A percentile compares a stretch with the other conserved stretches of the same genome.
These are phyloP conservation scores for Linhomoeus sp. DNA, from an alignment of 2,888 invertebrate species.

Conservation along the genomic window DNA sequence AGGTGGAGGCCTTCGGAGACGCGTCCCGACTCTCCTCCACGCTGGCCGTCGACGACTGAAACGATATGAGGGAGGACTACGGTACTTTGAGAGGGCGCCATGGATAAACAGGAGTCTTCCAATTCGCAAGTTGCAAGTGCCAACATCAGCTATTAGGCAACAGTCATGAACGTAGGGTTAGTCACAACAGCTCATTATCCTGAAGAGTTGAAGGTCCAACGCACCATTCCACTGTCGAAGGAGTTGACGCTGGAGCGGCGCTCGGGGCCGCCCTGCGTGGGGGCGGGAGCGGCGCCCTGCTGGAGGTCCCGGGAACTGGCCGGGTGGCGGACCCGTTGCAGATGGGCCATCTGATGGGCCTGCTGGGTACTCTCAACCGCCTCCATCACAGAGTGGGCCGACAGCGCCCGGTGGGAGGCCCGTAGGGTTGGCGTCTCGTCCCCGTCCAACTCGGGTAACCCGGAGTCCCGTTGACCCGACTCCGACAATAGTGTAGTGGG, in stretches of 20 bases:
- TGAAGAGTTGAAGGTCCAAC: constrained; percentile 9
- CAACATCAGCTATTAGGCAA: too few relatives aligned
- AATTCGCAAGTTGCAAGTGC: not conserved
- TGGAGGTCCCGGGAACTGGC: too few relatives aligned
- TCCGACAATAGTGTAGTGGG: not conserved
- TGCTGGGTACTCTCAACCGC: not conserved
- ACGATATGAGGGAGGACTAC: constrained; percentile 31
- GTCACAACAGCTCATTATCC: too few relatives aligned
- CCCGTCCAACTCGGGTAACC: constrained; percentile 2
- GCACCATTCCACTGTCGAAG: constrained; percentile 66
- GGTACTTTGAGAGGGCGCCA: not conserved
- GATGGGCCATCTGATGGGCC: not conserved
- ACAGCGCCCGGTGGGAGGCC: constrained; percentile 41
- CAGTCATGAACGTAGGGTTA: too few relatives aligned
- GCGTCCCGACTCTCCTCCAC: constrained; percentile 42
- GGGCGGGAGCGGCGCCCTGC: not conserved
- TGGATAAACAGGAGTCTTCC: constrained; percentile 3
- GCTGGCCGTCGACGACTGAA: constrained; percentile 47
- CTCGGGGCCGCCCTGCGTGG: constrained; percentile 35
- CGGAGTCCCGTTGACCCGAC: constrained; percentile 2
- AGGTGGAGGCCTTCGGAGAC: constrained; percentile 27
- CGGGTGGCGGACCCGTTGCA: too few relatives aligned
- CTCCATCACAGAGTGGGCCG: not conserved
- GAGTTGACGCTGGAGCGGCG: constrained; percentile 81
- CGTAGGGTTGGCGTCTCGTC: not conserved